phyloP scores from a whole-genome alignment of 1,140 invertebrate species.

The Nebria ingens region DNA sequence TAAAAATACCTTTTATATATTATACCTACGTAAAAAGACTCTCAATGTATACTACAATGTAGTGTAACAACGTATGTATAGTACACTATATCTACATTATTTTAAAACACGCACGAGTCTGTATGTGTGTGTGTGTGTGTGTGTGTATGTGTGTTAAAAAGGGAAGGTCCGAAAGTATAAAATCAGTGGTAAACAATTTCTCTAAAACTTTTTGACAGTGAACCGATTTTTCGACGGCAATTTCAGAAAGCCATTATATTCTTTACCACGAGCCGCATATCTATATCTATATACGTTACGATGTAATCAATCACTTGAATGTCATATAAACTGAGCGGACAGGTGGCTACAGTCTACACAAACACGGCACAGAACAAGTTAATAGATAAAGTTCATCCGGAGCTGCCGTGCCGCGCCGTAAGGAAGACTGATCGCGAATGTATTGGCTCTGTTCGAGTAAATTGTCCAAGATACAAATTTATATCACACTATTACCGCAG shows the following conservation, averaged over 20 bases:
- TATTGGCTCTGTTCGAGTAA: no score
- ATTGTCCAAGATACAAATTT: no score
- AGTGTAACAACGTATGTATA: no score
- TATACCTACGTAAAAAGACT: no score
- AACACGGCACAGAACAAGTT: conserved; percentile 1
- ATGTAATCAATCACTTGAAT: conserved; percentile 1
- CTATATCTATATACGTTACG: background rate
- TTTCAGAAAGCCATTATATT: conserved; percentile 7
- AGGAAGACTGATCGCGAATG: no score
- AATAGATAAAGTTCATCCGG: conserved; percentile 2
- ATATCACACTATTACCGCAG: no score
- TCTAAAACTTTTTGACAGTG: background rate
- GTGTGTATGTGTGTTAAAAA: background rate
- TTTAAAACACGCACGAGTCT: no score
- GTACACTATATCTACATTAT: no score
- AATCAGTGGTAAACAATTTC: background rate
- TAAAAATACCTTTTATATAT: background rate
- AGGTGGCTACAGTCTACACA: no score
- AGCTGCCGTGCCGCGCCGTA: no score
- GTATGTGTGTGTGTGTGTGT: background rate
- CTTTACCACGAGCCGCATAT: background rate
- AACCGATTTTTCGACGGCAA: conserved; percentile 5
- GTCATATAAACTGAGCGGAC: conserved; percentile 2
- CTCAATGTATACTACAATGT: no score
- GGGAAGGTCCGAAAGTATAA: background rate